These are phyloP conservation scores for Euwallacea similis DNA, from an alignment of 1,140 invertebrate genomes.

Conservation along the genomic window DNA sequence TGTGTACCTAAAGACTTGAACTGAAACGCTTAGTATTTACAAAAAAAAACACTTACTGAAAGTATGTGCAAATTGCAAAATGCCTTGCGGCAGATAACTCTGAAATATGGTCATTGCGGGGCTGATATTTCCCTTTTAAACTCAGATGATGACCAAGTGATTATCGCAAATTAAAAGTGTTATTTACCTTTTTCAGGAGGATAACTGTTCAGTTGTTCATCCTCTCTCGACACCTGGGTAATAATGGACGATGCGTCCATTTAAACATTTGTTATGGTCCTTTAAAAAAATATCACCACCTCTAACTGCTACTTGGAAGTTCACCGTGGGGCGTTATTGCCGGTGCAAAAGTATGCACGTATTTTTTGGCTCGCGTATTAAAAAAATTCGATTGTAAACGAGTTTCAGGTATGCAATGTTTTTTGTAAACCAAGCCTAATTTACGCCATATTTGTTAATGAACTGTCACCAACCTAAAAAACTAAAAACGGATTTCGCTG, in stretches of 20 bases:
- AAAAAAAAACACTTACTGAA: no score
- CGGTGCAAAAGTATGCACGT: background rate
- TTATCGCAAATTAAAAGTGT: conserved; percentile 31
- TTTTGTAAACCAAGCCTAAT: conserved; percentile 36
- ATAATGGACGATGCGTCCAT: conserved; percentile 99
- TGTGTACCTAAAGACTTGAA: no score
- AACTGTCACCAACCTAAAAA: conserved; percentile 16
- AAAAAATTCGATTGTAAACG: conserved; percentile 16
- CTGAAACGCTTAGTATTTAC: no score
- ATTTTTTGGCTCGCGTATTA: conserved; percentile 3
- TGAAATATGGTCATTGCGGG: no score
- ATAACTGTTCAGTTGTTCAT: conserved; percentile 91
- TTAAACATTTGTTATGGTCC: conserved; percentile 70
- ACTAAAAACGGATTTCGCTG: no score
- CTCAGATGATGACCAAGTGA: background rate
- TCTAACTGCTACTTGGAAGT: background rate
- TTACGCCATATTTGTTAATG: conserved; percentile 36
- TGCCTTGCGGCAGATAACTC: no score
- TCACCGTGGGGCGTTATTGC: background rate
- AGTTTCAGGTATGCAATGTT: conserved; percentile 3
- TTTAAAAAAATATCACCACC: conserved; percentile 5
- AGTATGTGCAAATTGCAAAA: no score
- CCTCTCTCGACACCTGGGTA: conserved; percentile 94
- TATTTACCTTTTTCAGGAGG: conserved; percentile 88
- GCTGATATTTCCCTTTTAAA: background rate